Evolutionary conservation across 2,888 invertebrate genomes (phyloP).

Genomic region (Drymonia ruficornis): DNA sequence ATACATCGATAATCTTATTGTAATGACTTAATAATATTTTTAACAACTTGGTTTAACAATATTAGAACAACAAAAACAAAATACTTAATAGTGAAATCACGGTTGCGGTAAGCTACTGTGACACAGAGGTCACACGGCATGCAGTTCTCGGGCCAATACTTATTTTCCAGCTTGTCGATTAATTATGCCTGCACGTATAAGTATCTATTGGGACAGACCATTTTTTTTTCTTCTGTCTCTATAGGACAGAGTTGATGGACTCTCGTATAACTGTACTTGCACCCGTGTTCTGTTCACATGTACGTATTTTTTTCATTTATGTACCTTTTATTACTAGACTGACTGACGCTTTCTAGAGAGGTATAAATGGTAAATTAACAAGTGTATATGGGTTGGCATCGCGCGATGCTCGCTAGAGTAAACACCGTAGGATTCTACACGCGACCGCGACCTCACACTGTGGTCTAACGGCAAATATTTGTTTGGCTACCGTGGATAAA

Average conservation of each 20-base stretch:
- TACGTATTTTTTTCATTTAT: conserved; percentile 18
- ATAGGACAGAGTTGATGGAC: too few species aligned
- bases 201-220: background rate
- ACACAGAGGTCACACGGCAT: conserved; percentile 2
- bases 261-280: conserved; percentile 7
- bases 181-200: background rate
- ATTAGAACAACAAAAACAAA: conserved; percentile 15
- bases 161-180: background rate
- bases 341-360: conserved; percentile 28
- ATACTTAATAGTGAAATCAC: conserved; percentile 1
- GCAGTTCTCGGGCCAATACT: background rate
- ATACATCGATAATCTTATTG: too few species aligned
- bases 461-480: conserved; percentile 29
- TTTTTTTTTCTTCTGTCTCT: too few species aligned
- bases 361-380: conserved; percentile 27
- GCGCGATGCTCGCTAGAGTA: conserved; percentile 24
- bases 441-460: conserved; percentile 17
- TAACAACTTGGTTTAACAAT: too few species aligned
- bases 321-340: conserved; percentile 26
- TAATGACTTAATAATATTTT: too few species aligned
- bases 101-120: conserved; percentile 1
- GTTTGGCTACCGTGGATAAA: conserved; percentile 17
- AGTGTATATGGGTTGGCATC: conserved; percentile 11
- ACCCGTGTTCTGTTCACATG: conserved; percentile 10
- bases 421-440: conserved; percentile 26